Evolutionary conservation across 2,113 vertebrate genomes (phyloP), one percentile per base, ranked within the genome.

Genomic region (Clarias magur): DNA sequence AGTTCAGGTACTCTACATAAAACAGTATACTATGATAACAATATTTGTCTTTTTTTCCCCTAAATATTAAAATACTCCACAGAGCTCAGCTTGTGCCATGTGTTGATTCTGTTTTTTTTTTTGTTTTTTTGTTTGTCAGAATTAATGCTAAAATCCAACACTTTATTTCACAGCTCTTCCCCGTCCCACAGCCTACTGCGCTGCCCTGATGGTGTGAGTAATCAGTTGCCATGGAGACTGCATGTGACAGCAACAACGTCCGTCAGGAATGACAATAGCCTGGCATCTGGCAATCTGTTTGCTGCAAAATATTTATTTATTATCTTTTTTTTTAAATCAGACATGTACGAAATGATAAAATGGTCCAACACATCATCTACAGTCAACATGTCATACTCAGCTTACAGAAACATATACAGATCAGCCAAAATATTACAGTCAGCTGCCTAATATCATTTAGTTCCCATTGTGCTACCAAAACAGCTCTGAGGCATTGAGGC

Each of bases 181-280:
- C 38, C 80, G 73, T 86, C 87, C 78, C 65, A 56, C 81, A 53
- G 38, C 70, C 76, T 60, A 82, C 78, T 67, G 62, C 65, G 54
- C 84, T 81, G 65, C 88, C 56, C 80, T 86, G 87, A 84, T 59
- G 83, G 86, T 67, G 75, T 53, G 38, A 75, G 86, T 89, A 90
- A 88, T 92, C 88, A 85, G 91, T 92, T 91, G 88, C 90, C 88
- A 91, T 91, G 88, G 91, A 83, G 78, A 91, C 85, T 12, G 48
- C 86, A 85, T 76, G 76, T 90, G 88, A 90, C 89, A 82, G 84
- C 80, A 76, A 54, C 80, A 67, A 38, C 59, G 80, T 87, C 88
- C 76, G 19, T 85, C 13, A 76, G 86, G 89, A 91, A 91, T 89
- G 86, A 88, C 89, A 90, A 89, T 88, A 89, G 86, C 87, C 57